A percentile compares a stretch with the other conserved stretches of the same genome.
These are phyloP conservation scores for Meiosimyza platycephala DNA, from an alignment of 2,888 invertebrate genomes.

Conservation along the genomic window DNA sequence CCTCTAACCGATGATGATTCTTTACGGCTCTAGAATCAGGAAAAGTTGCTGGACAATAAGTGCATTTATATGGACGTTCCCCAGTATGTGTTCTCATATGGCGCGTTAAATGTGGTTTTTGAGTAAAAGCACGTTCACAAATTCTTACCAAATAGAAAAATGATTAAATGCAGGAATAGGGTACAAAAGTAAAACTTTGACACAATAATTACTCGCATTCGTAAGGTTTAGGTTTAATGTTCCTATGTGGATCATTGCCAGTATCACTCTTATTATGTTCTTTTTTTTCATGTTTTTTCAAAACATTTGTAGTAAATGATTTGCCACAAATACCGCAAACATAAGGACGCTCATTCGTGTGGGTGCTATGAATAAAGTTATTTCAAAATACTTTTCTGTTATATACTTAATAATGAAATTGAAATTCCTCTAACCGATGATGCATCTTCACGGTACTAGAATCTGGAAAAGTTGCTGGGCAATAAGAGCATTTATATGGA, in stretches of 20 bases:
- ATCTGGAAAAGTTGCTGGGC: no score
- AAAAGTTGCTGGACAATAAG: slow-evolving; percentile 64
- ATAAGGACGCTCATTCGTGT: slow-evolving; percentile 21
- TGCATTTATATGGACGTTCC: slow-evolving; percentile 65
- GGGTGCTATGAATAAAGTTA: neutral
- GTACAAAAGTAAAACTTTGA: neutral
- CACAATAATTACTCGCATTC: neutral
- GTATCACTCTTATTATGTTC: no score
- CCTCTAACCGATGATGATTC: slow-evolving; percentile 64
- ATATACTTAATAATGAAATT: neutral
- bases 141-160: slow-evolving; percentile 51
- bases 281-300: no score
- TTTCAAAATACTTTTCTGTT: slow-evolving; percentile 8
- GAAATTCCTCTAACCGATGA: neutral
- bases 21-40: slow-evolving; percentile 66
- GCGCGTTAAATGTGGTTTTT: slow-evolving; percentile 63
- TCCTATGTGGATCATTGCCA: no score
- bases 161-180: neutral
- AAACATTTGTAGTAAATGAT: no score
- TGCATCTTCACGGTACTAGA: no score
- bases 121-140: slow-evolving; percentile 63
- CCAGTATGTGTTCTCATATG: slow-evolving; percentile 67
- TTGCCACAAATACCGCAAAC: neutral
- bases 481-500: no score
- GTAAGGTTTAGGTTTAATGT: no score